Base-by-base conservation (phyloP, 1,140 invertebrate species). In the Coptotermes formosanus region DNA sequence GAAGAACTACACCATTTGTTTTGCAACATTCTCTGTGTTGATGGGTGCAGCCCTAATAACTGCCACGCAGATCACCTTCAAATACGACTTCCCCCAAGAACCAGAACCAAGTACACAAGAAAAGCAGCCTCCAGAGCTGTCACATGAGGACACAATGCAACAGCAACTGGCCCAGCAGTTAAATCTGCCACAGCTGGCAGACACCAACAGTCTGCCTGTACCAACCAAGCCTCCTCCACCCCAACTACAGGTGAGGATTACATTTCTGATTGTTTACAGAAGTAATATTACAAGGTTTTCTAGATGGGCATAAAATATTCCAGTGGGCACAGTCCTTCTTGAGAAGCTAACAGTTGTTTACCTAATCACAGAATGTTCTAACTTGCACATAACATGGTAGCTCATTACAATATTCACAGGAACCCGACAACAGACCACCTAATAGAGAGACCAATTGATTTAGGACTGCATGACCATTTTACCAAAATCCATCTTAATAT, bases 1-100 rank as follows among this genome's bases (percentile, higher is more conserved):
- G 90, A 98, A 99, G 89, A 99, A 99, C 90, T 99, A 99, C 91
- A 99, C 97, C 8, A 97, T 99, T 82, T 99, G 98, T 91, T 99
- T 99, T 91, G 97, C 98, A 0, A 98, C 98, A 25, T 99, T 99
- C 91, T 97, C 97, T 43, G 97, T 99, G 19, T 92, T 99, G 3
- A 99, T 99, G 98, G 96, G 97, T 3, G 97, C 97, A 85, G 98
- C 98, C 3, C 93, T 99, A 25, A 96, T 98, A 48, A 96, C 97
- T 19, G 98, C 98, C 0, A 98, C 98, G 0, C 97, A 98, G 92
- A 92, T 95, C 86, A 91, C 52, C 30, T 87, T 88, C 85, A 59
- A 82, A 32, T 88, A 87, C 82, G 95, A 96, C 82, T 91, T 92
- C 83, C 89, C 91, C 11, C 89, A 89, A 14, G 90, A 90, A 83